Base-by-base conservation (phyloP, 2,113 vertebrate species). In the Osmerus eperlanus region DNA sequence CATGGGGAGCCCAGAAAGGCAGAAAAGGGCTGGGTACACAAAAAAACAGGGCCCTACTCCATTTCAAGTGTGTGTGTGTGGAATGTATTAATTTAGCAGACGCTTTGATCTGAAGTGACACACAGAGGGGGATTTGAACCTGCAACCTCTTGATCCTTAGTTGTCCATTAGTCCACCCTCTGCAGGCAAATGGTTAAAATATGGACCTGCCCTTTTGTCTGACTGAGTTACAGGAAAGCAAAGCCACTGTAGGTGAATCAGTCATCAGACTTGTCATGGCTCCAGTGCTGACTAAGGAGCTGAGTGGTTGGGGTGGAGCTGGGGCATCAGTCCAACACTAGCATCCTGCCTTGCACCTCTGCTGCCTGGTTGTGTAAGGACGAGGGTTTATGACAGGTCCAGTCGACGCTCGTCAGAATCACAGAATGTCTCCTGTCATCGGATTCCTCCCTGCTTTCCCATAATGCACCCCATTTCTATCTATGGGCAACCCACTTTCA, bases 391-490 rank as follows among this genome's bases (percentile, higher is more conserved):
- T 7, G 41, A 47, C 41, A 7, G 9, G 9, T 47, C 41, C 41
- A 47, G 41, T 47, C 41, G 7, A 9, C 41, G 12, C 18, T 68
- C 16, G 51, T 68, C 54, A 69, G 12, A 65, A 56, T 29, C 68
- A 4, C 70, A 47, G 18, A 84, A 77, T 65, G 71, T 76, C 76
- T 81, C 74, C 83, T 72, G 84, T 89, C 84, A 86, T 88, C 86
- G 74, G 69, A 86, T 85, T 89, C 84, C 81, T 80, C 29, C 56
- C 65, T 52, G 56, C 7, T 60, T 65, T 77, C 77, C 78, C 80
- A 79, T 78, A 53, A 84, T 84, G 78, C 78, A 82, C 80, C 81
- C 77, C 75, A 70, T 13, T 15, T 29, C 28, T 52, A 5, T 47
- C 16, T 52, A 54, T 18, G 16, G 68, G 29, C 73, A 53, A 75